These are phyloP conservation scores for Acanthosepion lycidas DNA, from an alignment of 2,888 invertebrate species.

Conservation along the genomic window DNA sequence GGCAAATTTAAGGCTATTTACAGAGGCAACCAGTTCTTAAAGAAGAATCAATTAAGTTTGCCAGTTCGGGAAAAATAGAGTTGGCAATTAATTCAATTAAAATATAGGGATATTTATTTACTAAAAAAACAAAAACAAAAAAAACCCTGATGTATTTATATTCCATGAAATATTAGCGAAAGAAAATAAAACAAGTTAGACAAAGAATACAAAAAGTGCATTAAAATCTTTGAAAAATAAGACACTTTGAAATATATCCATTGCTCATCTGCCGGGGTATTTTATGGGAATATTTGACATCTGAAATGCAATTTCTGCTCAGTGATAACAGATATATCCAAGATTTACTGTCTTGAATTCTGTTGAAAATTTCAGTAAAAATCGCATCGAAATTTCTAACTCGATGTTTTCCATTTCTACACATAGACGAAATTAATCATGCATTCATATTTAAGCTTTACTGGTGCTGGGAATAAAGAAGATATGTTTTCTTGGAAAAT, in stretches of 20 bases:
- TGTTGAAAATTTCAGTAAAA: background rate
- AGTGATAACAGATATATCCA: background rate
- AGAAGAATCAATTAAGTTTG: background rate
- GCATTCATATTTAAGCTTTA: no score
- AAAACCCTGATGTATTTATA: background rate
- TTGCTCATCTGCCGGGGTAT: background rate
- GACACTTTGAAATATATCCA: background rate
- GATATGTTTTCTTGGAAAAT: no score
- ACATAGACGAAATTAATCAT: no score
- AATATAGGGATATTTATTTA: background rate
- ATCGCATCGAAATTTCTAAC: no score
- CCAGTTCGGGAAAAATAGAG: background rate
- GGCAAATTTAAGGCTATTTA: background rate
- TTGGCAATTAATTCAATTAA: background rate
- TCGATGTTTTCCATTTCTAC: no score
- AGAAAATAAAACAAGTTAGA: background rate
- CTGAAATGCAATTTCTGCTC: background rate
- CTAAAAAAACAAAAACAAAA: no score
- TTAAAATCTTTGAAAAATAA: background rate
- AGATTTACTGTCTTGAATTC: background rate
- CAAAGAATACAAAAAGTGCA: background rate
- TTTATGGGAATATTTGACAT: background rate
- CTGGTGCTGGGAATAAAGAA: no score
- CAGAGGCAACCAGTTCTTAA: background rate
- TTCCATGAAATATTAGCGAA: background rate